These are phyloP conservation scores for Macropus fuliginosus DNA, from an alignment of 2,797 vertebrate genomes.

Conservation along the genomic window DNA sequence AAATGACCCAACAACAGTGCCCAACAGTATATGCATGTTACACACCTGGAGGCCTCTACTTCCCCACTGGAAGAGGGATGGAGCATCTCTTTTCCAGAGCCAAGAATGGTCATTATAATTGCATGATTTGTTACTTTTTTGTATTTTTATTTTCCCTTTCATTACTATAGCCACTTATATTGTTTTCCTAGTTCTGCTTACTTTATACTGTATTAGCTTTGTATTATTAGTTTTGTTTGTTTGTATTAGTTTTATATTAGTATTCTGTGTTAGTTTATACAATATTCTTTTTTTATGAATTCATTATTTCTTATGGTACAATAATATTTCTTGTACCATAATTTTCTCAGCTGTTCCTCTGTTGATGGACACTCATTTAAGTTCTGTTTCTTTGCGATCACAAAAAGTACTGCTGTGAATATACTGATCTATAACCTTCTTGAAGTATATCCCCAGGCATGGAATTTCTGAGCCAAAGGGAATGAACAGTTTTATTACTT, in stretches of 20 bases:
- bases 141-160: not conserved
- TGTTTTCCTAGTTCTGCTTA: not conserved
- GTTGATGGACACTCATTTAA: not conserved
- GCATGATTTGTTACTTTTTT: not conserved
- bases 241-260: too few relatives aligned
- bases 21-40: not conserved
- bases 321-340: not conserved
- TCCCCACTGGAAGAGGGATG: not conserved
- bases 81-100: not conserved
- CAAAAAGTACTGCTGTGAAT: not conserved
- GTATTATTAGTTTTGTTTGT: too few relatives aligned
- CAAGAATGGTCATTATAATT: not conserved
- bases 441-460: not conserved
- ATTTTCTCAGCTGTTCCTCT: not conserved
- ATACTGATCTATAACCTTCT: not conserved
- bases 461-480: not conserved
- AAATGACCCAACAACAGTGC: not conserved
- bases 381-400: not conserved
- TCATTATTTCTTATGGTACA: not conserved
- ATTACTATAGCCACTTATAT: not conserved
- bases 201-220: not conserved
- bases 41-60: not conserved
- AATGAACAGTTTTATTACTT: not conserved
- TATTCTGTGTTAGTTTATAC: not conserved
- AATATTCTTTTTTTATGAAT: not conserved